These are phyloP conservation scores for Globia sparganii DNA, from an alignment of 2,888 invertebrate genomes.

Conservation along the genomic window DNA sequence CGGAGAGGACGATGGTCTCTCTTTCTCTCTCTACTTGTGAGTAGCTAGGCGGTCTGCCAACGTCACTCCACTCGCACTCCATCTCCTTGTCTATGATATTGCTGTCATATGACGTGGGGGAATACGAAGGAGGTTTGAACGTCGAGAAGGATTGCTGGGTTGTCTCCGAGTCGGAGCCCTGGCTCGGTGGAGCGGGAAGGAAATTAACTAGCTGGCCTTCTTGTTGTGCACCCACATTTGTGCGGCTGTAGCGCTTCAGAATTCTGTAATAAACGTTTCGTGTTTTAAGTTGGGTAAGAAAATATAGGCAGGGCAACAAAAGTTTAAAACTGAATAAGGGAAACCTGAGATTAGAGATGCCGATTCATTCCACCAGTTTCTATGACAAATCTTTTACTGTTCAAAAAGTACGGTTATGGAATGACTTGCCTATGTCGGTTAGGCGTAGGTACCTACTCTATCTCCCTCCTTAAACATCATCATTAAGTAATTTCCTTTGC, in stretches of 20 bases:
- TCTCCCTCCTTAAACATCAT: too few species aligned
- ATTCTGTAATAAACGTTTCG: conserved; percentile 79
- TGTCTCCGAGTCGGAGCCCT: conserved; percentile 83
- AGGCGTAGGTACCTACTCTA: too few species aligned
- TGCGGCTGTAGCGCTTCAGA: conserved; percentile 92
- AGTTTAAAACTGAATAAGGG: neutral
- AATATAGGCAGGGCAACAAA: neutral
- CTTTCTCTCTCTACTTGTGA: conserved; percentile 85
- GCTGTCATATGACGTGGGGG: conserved; percentile 88
- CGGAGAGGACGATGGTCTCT: conserved; percentile 85
- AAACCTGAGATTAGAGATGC: too few species aligned
- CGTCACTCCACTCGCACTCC: conserved; percentile 90
- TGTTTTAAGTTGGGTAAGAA: neutral
- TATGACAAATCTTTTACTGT: too few species aligned
- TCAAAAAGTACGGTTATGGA: too few species aligned
- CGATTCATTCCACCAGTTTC: too few species aligned
- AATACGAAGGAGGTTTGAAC: conserved; percentile 88
- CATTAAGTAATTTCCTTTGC: too few species aligned
- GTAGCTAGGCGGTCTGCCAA: conserved; percentile 87
- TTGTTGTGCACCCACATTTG: conserved; percentile 90
- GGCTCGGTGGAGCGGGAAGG: conserved; percentile 91
- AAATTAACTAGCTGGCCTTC: conserved; percentile 95
- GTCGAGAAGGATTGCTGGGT: conserved; percentile 88
- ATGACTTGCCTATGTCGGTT: too few species aligned
- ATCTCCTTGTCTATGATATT: conserved; percentile 84